phyloP scores from a whole-genome alignment of 2,888 invertebrate genomes.

The Lasioglossum marginatum region DNA sequence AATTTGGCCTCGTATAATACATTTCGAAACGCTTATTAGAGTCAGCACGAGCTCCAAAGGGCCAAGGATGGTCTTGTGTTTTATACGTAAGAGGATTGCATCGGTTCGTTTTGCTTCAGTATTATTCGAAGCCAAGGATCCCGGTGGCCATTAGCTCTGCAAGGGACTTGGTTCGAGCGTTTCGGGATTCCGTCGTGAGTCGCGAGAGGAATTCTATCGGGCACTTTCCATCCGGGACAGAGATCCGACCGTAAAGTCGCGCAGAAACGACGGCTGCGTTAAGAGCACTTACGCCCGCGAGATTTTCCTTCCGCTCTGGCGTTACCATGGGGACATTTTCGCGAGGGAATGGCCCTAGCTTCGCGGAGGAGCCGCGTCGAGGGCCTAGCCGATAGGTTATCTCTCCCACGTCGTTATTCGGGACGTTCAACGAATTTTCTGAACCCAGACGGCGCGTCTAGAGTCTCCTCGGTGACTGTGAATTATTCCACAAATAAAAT shows the following conservation, averaged over 20 bases:
- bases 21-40: too few species aligned
- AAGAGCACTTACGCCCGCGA: conserved; percentile 28
- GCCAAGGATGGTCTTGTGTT: neutral
- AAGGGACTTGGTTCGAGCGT: neutral
- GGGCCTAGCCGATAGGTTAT: conserved; percentile 43
- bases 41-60: neutral
- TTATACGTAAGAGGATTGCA: neutral
- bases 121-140: neutral
- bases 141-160: neutral
- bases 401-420: conserved; percentile 34
- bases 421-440: neutral
- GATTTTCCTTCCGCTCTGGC: conserved; percentile 24
- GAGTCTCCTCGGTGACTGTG: neutral
- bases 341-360: conserved; percentile 34
- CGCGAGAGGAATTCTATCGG: conserved; percentile 19
- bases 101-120: neutral
- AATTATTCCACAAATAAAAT: neutral
- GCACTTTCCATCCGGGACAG: conserved; percentile 6
- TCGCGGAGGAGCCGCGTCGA: neutral
- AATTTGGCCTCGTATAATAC: too few species aligned
- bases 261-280: conserved; percentile 40
- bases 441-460: neutral
- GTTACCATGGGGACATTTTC: conserved; percentile 62
- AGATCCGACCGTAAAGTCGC: conserved; percentile 50
- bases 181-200: conserved; percentile 3